These are phyloP conservation scores for Notospermus geniculatus DNA, from an alignment of 1,140 invertebrate species.

Conservation along the genomic window DNA sequence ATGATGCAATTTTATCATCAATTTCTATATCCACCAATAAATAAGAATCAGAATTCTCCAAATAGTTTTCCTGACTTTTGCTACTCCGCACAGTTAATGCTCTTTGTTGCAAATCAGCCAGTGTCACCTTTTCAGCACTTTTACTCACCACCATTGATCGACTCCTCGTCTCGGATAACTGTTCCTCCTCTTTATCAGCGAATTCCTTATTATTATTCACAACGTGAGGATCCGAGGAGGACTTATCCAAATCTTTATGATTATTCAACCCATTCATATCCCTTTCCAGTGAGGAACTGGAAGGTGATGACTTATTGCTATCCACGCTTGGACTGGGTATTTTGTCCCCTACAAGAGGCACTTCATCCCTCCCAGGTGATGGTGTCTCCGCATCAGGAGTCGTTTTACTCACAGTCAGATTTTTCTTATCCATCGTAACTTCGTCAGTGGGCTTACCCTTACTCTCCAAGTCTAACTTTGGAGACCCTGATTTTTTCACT, in stretches of 20 bases:
- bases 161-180: neutral
- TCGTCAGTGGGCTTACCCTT: neutral
- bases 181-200: neutral
- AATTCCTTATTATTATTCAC: neutral
- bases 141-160: constrained; percentile 35
- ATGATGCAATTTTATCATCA: constrained; percentile 89
- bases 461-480: neutral
- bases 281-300: neutral
- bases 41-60: constrained; percentile 37
- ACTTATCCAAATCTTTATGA: neutral
- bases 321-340: constrained; percentile 2
- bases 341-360: constrained; percentile 1
- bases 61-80: constrained; percentile 53
- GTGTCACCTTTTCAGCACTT: constrained; percentile 47
- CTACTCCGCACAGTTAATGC: constrained; percentile 39
- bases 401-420: neutral
- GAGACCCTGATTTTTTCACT: neutral
- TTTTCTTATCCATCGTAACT: neutral
- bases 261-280: neutral
- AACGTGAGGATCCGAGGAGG: neutral
- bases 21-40: constrained; percentile 61
- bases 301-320: constrained; percentile 1
- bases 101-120: neutral
- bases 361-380: neutral
- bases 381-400: neutral